Evolutionary conservation across 1,140 invertebrate species (phyloP).

Genomic region (Armadillidium nasatum): DNA sequence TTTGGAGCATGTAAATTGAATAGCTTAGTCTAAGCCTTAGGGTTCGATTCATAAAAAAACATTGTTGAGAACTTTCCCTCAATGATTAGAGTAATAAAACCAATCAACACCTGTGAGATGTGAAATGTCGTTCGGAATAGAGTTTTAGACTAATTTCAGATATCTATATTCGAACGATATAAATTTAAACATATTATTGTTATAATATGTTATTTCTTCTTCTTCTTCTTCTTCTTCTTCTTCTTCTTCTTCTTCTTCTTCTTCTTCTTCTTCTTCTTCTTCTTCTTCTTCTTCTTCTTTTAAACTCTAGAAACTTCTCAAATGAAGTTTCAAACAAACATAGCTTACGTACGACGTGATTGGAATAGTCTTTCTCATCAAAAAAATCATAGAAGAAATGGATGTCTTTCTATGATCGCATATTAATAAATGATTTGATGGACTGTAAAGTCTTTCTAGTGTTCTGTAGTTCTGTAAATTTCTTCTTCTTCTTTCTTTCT

Average conservation of each 20-base stretch:
- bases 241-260: slow-evolving; percentile 9
- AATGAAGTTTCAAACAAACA: not conserved
- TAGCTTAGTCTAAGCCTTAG: no score
- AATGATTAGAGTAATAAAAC: no score
- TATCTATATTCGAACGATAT: no score
- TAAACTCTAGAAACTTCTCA: not conserved
- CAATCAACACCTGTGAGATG: no score
- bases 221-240: slow-evolving; percentile 1
- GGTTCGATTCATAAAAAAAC: no score
- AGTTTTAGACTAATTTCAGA: no score
- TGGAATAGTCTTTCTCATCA: not conserved
- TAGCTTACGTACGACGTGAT: not conserved
- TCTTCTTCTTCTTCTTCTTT: not conserved
- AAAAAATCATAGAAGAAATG: not conserved
- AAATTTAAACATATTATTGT: no score
- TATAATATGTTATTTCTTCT: no score
- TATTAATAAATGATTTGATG: not conserved
- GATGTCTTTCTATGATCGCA: not conserved
- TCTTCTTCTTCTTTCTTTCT: slow-evolving; percentile 9
- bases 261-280: slow-evolving; percentile 5
- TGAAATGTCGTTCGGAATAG: no score
- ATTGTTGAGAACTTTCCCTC: no score
- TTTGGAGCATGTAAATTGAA: no score
- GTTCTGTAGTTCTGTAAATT: not conserved
- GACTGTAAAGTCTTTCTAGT: not conserved